A percentile compares a stretch with the other conserved stretches of the same genome.
phyloP scores from a whole-genome alignment of 2,888 invertebrate genomes.

The Hyposoter didymator region DNA sequence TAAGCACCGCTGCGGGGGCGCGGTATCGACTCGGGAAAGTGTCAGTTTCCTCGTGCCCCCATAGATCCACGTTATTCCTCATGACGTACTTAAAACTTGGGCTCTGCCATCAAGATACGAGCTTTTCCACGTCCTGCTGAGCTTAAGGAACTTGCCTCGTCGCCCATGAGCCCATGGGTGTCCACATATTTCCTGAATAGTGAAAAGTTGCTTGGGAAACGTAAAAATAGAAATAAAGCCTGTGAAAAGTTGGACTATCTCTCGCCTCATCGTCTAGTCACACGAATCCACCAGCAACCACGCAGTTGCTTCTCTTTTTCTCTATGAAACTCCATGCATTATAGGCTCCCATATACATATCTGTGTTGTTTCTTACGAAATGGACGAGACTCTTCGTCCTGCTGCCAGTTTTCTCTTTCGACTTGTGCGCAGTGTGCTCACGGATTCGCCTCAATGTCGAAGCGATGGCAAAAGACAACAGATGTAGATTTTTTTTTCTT shows the following conservation, averaged over 20 bases:
- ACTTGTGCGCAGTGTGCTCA: slow-evolving; percentile 5
- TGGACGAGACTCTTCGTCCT: slow-evolving; percentile 4
- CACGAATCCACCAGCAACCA: slow-evolving; percentile 46
- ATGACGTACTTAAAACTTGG: not conserved
- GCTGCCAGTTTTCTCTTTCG: slow-evolving; percentile 1
- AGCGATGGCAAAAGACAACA: slow-evolving; percentile 8
- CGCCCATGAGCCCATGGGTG: slow-evolving; percentile 2
- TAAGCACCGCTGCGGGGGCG: too few relatives aligned
- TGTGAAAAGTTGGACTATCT: slow-evolving; percentile 43
- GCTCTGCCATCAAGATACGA: slow-evolving; percentile 24
- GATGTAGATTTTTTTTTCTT: not conserved
- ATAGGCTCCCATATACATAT: not conserved
- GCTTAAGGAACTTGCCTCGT: slow-evolving; percentile 46
- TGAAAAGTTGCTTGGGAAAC: slow-evolving; percentile 46
- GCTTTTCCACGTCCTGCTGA: slow-evolving; percentile 22
- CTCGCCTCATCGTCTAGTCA: slow-evolving; percentile 44
- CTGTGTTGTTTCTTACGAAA: slow-evolving; percentile 9
- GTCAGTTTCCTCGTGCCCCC: not conserved
- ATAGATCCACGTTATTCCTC: slow-evolving; percentile 7
- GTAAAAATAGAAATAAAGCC: not conserved
- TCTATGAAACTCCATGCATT: slow-evolving; percentile 15
- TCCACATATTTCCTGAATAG: slow-evolving; percentile 5
- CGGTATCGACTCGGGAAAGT: too few relatives aligned
- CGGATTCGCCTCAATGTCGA: slow-evolving; percentile 14
- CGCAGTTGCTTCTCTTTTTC: slow-evolving; percentile 47